Evolutionary conservation across 2,797 vertebrate genomes (phyloP).

Genomic region (Mareca penelope): DNA sequence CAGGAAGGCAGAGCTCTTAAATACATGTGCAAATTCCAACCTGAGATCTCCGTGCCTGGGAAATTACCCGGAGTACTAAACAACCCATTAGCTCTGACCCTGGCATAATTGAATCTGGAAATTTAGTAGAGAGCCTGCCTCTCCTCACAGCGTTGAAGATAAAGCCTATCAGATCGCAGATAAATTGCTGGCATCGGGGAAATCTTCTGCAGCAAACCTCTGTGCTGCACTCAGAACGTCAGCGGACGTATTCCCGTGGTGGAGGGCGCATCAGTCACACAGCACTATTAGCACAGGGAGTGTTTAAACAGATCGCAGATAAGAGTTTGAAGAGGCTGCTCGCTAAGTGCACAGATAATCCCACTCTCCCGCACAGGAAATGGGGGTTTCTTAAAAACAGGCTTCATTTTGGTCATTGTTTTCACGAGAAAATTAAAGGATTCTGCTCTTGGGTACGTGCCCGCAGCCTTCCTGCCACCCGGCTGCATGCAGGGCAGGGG

Average conservation of each 20-base stretch:
- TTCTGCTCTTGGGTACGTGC: neutral
- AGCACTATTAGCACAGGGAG: neutral
- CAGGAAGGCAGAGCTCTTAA: constrained; percentile 39
- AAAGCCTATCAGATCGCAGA: constrained; percentile 15
- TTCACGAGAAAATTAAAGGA: neutral
- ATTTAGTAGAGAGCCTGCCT: constrained; percentile 6
- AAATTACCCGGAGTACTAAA: constrained; percentile 48
- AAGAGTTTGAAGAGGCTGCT: constrained; percentile 37
- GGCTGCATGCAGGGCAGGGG: neutral
- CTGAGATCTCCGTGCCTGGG: neutral
- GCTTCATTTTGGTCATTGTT: neutral
- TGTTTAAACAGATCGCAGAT: constrained; percentile 48
- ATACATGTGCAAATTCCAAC: constrained; percentile 16
- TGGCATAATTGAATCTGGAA: constrained; percentile 57
- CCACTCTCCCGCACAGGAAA: constrained; percentile 10
- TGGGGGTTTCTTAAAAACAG: neutral
- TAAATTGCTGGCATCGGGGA: constrained; percentile 45
- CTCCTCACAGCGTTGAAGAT: neutral
- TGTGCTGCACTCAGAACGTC: constrained; percentile 34
- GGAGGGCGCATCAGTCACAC: constrained; percentile 14
- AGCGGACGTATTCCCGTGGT: constrained; percentile 56
- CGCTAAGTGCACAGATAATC: constrained; percentile 56
- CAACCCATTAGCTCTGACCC: constrained; percentile 55
- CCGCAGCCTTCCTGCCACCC: neutral
- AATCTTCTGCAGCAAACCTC: constrained; percentile 33